These are phyloP conservation scores for Mythimna lalbum DNA, from an alignment of 2,888 invertebrate genomes.

Conservation along the genomic window DNA sequence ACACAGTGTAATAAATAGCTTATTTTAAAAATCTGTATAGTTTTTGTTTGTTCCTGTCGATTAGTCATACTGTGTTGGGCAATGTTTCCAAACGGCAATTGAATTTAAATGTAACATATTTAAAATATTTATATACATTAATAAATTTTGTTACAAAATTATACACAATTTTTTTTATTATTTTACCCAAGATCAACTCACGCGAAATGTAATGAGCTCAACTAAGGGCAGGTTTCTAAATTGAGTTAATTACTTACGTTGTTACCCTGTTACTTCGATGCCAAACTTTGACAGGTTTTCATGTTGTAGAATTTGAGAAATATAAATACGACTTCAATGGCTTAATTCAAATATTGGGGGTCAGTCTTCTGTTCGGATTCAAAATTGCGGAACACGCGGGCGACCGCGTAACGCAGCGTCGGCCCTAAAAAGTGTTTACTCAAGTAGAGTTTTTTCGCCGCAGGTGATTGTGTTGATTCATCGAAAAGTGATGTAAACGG, in stretches of 20 bases:
- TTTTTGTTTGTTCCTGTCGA: conserved; percentile 27
- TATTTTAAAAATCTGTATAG: conserved; percentile 16
- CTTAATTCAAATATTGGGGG: too few species aligned
- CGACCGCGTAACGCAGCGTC: too few species aligned
- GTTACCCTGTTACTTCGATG: too few species aligned
- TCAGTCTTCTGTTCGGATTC: background rate
- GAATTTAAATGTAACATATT: conserved; percentile 69
- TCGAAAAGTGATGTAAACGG: too few species aligned
- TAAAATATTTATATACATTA: conserved; percentile 76
- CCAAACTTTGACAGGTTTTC: too few species aligned
- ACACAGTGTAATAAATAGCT: background rate
- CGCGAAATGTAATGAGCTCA: background rate
- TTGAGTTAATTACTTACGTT: too few species aligned
- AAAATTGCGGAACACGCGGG: background rate
- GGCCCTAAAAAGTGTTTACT: background rate
- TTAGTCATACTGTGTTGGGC: conserved; percentile 27
- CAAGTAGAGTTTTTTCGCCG: background rate
- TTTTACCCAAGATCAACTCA: background rate
- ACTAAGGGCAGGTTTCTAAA: too few species aligned
- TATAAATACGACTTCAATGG: too few species aligned
- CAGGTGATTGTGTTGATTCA: too few species aligned
- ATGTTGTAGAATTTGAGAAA: too few species aligned
- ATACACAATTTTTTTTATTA: conserved; percentile 22
- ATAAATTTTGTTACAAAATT: conserved; percentile 80
- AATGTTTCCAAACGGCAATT: conserved; percentile 39